Conservation (phyloP, 2,113 vertebrate species). For the Mobula birostris region DNA sequence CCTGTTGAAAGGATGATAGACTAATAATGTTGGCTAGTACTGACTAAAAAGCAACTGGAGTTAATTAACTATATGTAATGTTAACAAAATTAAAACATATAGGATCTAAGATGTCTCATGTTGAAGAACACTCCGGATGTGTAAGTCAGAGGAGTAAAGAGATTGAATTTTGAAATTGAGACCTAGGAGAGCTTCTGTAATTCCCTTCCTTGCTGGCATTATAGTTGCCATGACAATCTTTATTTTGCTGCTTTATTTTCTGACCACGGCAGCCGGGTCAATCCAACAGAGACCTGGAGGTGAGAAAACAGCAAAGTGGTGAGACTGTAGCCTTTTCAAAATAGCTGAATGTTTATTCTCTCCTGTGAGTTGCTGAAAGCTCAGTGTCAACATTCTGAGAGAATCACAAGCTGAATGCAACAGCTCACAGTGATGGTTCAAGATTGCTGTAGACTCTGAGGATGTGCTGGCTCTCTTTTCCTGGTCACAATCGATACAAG, state of each 20-base stretch:
- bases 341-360: constrained; percentile 15
- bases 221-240: constrained; percentile 16
- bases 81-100: neutral
- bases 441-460: neutral
- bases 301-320: constrained; percentile 22
- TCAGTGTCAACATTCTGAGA: neutral
- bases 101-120: neutral
- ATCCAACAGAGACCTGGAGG: neutral
- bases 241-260: constrained; percentile 30
- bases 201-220: neutral
- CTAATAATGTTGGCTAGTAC: neutral
- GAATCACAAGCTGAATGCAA: neutral
- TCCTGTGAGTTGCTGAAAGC: constrained; percentile 13
- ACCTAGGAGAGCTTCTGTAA: neutral
- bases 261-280: constrained; percentile 4
- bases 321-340: constrained; percentile 25
- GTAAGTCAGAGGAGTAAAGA: neutral
- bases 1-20: neutral
- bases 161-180: neutral
- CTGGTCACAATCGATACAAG: neutral
- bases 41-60: neutral
- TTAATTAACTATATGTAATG: neutral
- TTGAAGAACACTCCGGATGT: neutral
- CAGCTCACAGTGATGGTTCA: neutral
- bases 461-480: neutral